Conservation (phyloP, 2,888 invertebrate species). For the Agonopterix heracliana region DNA sequence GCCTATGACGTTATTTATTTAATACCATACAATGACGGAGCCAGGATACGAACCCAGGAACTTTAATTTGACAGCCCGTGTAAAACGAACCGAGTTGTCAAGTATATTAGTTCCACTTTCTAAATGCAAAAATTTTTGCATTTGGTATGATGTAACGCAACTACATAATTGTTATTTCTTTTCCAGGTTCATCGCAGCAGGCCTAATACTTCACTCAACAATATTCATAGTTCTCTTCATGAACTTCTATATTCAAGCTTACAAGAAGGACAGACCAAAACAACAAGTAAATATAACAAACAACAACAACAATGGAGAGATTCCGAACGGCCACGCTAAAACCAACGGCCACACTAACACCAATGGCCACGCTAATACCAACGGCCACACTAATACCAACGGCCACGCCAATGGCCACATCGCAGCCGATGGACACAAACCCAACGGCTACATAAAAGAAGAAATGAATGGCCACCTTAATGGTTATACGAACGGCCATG, state of each 20-base stretch:
- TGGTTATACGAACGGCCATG: conserved; percentile 28
- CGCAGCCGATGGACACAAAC: conserved; percentile 11
- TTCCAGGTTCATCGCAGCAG: conserved; percentile 80
- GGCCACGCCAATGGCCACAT: conserved; percentile 28
- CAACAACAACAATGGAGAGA: conserved; percentile 33
- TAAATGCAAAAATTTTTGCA: too few species aligned
- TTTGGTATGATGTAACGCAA: too few species aligned
- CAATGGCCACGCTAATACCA: conserved; percentile 21
- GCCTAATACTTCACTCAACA: conserved; percentile 85
- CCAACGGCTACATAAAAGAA: conserved; percentile 17
- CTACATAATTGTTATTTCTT: not conserved
- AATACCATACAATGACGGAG: too few species aligned
- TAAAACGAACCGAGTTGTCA: too few species aligned
- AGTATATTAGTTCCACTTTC: too few species aligned
- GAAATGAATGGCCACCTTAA: conserved; percentile 6
- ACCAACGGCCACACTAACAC: conserved; percentile 27
- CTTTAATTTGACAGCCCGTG: too few species aligned
- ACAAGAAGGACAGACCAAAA: conserved; percentile 59
- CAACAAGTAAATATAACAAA: conserved; percentile 27
- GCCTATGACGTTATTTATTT: too few species aligned
- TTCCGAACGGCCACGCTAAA: conserved; percentile 18
- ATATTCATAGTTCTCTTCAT: conserved; percentile 94
- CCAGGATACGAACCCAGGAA: too few species aligned
- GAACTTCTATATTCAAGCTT: conserved; percentile 93
- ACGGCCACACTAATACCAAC: conserved; percentile 28